These are phyloP conservation scores for Drosophila elegans DNA, from an alignment of 1,140 invertebrate species.

Conservation along the genomic window DNA sequence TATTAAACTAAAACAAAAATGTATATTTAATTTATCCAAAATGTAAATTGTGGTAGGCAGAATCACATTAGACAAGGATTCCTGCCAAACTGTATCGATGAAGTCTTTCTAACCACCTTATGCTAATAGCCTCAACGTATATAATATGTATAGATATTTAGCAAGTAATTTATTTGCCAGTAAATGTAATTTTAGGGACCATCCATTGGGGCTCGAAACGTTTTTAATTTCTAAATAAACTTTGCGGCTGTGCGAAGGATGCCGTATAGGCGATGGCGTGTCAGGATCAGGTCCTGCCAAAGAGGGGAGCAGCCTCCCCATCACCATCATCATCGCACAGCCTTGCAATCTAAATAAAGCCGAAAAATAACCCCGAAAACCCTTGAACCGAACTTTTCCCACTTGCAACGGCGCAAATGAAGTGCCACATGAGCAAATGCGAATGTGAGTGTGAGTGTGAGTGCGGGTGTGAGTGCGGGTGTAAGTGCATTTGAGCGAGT, in stretches of 20 bases:
- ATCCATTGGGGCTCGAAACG: conserved; percentile 16
- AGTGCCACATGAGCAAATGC: conserved; percentile 62
- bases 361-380: conserved; percentile 59
- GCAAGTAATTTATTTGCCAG: neutral
- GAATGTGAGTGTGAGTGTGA: conserved; percentile 34
- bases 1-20: no score
- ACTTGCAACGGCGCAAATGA: conserved; percentile 67
- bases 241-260: conserved; percentile 46
- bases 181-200: conserved; percentile 7
- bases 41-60: no score
- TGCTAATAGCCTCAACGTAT: neutral
- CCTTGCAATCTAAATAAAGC: conserved; percentile 55
- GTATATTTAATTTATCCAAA: no score
- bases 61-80: no score
- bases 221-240: conserved; percentile 81
- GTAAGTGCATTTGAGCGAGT: conserved; percentile 47
- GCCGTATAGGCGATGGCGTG: conserved; percentile 40
- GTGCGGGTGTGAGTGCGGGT: conserved; percentile 35
- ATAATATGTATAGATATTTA: neutral
- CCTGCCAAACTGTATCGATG: neutral
- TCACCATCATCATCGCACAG: conserved; percentile 1
- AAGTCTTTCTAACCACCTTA: neutral
- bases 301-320: neutral
- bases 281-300: conserved; percentile 60
- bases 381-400: conserved; percentile 73